These are phyloP conservation scores for Zaprionus nigranus DNA, from an alignment of 1,140 invertebrate species.

Conservation along the genomic window DNA sequence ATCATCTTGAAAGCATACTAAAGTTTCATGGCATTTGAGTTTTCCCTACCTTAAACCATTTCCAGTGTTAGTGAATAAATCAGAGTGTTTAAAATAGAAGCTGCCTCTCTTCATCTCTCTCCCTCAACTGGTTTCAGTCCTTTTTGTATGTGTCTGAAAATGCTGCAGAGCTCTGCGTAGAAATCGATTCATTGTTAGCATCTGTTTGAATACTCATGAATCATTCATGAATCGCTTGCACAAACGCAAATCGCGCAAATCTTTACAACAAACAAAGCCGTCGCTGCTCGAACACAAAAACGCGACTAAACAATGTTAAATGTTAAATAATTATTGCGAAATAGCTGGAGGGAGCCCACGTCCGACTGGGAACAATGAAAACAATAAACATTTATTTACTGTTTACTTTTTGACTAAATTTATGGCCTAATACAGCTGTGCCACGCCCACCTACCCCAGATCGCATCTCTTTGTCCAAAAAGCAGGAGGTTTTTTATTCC, in stretches of 20 bases:
- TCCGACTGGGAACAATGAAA: constrained; percentile 17
- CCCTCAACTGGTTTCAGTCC: not conserved
- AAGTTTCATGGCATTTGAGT: not conserved
- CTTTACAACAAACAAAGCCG: constrained; percentile 74
- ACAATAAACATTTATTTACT: constrained; percentile 76
- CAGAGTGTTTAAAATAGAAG: not conserved
- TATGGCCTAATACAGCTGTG: constrained; percentile 72
- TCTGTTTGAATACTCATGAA: constrained; percentile 74
- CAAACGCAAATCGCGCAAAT: constrained; percentile 79
- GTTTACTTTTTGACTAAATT: constrained; percentile 76
- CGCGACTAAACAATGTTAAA: constrained; percentile 77
- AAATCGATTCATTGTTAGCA: constrained; percentile 75
- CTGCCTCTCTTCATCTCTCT: not conserved
- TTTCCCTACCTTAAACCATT: not conserved
- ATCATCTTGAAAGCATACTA: not conserved
- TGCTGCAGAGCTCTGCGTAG: constrained; percentile 17
- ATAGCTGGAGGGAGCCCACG: constrained; percentile 43
- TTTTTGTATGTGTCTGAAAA: not conserved
- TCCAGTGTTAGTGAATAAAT: not conserved
- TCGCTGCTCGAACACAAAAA: constrained; percentile 42
- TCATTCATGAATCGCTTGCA: constrained; percentile 78
- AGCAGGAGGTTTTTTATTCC: not conserved
- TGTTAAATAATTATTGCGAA: constrained; percentile 79
- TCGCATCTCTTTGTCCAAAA: not conserved
- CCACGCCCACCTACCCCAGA: not conserved